Evolutionary conservation across 2,113 vertebrate genomes (phyloP).

Genomic region (Oceanodroma tethys): DNA sequence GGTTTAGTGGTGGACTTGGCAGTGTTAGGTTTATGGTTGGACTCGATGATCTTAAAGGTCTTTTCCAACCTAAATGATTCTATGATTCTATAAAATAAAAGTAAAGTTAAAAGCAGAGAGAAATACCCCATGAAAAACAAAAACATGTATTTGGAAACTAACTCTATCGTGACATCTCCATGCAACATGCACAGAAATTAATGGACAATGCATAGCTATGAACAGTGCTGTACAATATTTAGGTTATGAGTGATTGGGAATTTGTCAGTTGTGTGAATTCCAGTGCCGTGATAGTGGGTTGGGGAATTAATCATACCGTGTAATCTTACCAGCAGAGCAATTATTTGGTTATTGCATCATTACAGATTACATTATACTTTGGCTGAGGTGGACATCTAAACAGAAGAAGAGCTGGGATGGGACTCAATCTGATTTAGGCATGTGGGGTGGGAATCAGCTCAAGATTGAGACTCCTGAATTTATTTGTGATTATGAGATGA

Average conservation of each 20-base stretch:
- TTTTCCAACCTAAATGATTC: not conserved
- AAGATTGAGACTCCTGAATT: not conserved
- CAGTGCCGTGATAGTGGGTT: not conserved
- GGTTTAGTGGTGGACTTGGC: not conserved
- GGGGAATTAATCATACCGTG: not conserved
- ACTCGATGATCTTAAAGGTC: not conserved
- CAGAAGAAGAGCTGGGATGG: not conserved
- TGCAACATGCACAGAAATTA: not conserved
- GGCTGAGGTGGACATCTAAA: not conserved
- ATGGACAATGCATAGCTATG: not conserved
- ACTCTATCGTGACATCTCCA: not conserved
- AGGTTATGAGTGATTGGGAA: not conserved
- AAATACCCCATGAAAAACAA: not conserved
- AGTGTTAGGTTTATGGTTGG: not conserved
- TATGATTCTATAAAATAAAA: not conserved
- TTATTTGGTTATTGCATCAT: not conserved
- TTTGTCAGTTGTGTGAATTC: not conserved
- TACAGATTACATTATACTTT: not conserved
- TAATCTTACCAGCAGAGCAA: not conserved
- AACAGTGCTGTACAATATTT: not conserved
- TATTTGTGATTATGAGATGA: not conserved
- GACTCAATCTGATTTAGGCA: not conserved
- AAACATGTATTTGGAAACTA: fast-evolving
- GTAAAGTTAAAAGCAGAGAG: not conserved
- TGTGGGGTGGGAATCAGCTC: not conserved